A percentile compares a stretch with the other conserved stretches of the same genome.
Conservation (phyloP, 2,888 invertebrate genomes). For the Heteromyza rotundicornis region DNA sequence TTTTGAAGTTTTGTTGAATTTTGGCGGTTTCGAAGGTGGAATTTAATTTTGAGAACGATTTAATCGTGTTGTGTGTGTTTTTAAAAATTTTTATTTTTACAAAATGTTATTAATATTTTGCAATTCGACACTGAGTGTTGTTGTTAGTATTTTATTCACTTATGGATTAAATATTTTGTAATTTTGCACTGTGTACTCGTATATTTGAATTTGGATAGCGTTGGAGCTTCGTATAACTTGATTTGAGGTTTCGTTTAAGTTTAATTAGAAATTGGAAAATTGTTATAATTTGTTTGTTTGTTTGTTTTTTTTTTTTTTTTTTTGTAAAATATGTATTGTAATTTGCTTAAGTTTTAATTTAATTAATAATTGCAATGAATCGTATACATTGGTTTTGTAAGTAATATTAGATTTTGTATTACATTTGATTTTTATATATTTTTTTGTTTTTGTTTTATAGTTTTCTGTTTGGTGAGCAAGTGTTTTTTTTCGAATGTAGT, state of each 20-base stretch:
- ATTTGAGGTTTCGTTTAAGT: conserved; percentile 27
- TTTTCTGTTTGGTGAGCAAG: conserved; percentile 48
- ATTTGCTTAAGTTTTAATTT: conserved; percentile 39
- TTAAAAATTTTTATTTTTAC: too few relatives aligned
- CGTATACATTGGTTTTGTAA: conserved; percentile 54
- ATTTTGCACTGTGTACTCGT: conserved; percentile 57
- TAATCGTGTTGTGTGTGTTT: conserved; percentile 5
- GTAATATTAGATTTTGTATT: conserved; percentile 33
- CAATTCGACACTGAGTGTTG: conserved; percentile 45
- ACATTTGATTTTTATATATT: conserved; percentile 18
- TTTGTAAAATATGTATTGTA: conserved; percentile 16
- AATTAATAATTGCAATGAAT: conserved; percentile 57
- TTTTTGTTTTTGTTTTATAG: conserved; percentile 26
- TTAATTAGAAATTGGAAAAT: conserved; percentile 32
- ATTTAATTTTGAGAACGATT: conserved; percentile 25
- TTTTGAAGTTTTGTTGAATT: conserved; percentile 55
- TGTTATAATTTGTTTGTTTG: conserved; percentile 27
- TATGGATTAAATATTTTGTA: conserved; percentile 28
- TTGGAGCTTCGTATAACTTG: conserved; percentile 46
- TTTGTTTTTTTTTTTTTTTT: conserved; percentile 33
- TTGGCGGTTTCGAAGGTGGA: conserved; percentile 31
- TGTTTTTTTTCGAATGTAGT: conserved; percentile 24
- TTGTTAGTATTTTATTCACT: conserved; percentile 23
- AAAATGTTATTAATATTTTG: too few relatives aligned
- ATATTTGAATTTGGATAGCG: conserved; percentile 40